Conservation (phyloP, 2,888 invertebrate genomes). For the Synanthedon andrenaeformis region DNA sequence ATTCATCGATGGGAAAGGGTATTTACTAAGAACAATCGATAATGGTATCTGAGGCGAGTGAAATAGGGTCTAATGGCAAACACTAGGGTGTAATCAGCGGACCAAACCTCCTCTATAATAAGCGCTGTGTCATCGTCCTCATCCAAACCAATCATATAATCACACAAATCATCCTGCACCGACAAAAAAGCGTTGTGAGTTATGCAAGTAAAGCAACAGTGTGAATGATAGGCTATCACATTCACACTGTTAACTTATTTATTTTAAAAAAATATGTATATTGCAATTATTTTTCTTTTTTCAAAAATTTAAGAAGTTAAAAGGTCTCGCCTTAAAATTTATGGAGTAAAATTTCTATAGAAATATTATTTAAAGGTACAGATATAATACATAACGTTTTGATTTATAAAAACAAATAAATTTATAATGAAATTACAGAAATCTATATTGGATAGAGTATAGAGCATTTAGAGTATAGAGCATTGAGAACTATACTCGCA, state of each 20-base stretch:
- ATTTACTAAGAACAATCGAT: slow-evolving; percentile 5
- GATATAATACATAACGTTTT: too few relatives aligned
- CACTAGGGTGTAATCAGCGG: slow-evolving; percentile 11
- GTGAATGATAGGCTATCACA: neutral
- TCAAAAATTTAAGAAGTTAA: too few relatives aligned
- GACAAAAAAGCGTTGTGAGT: slow-evolving; percentile 48
- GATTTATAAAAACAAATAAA: too few relatives aligned
- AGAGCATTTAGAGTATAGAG: too few relatives aligned
- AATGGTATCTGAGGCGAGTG: slow-evolving; percentile 24
- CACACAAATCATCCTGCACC: slow-evolving; percentile 69
- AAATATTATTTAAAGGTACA: too few relatives aligned
- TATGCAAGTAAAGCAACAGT: slow-evolving; percentile 1
- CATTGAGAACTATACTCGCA: too few relatives aligned
- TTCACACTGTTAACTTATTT: neutral
- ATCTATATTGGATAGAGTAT: too few relatives aligned
- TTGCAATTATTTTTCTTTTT: too few relatives aligned
- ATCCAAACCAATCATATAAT: slow-evolving; percentile 70
- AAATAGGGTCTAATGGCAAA: slow-evolving; percentile 12
- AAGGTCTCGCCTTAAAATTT: too few relatives aligned
- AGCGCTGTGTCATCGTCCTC: slow-evolving; percentile 69
- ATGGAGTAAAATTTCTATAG: too few relatives aligned
- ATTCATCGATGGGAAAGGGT: too few relatives aligned
- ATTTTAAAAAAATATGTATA: slow-evolving; percentile 2
- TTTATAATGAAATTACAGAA: too few relatives aligned
- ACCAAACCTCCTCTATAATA: slow-evolving; percentile 62